Percentiles rank a stretch among this genome's conserved stretches.
Conservation (phyloP, 2,797 vertebrate genomes). For the Apogon hyalosoma region DNA sequence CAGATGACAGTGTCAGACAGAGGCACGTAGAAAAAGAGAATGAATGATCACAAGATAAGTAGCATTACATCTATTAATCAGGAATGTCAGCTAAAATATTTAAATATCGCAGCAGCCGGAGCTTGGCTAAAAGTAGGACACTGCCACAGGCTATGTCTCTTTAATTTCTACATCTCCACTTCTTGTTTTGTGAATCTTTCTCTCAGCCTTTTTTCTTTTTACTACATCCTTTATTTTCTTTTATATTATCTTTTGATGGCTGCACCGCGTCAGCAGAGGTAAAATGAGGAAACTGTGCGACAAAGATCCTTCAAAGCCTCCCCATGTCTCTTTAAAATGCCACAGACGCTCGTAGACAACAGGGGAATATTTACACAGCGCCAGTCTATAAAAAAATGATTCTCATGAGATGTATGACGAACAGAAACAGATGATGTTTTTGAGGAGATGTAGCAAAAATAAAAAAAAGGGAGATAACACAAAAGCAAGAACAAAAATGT, state of each 20-base stretch:
- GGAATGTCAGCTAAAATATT: slow-evolving; percentile 74
- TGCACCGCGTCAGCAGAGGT: slow-evolving; percentile 1
- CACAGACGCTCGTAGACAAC: too few relatives aligned
- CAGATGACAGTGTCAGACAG: slow-evolving; percentile 53
- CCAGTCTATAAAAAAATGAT: too few relatives aligned
- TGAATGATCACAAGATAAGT: slow-evolving; percentile 76
- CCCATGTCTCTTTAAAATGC: too few relatives aligned
- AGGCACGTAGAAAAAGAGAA: slow-evolving; percentile 49
- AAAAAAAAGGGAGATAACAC: too few relatives aligned
- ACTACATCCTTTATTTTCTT: background rate
- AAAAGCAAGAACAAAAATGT: too few relatives aligned
- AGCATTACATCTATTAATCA: slow-evolving; percentile 69
- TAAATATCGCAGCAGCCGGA: slow-evolving; percentile 55
- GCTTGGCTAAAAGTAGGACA: slow-evolving; percentile 66
- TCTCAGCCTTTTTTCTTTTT: background rate
- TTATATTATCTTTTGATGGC: too few relatives aligned
- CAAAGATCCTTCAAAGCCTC: background rate
- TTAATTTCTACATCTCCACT: background rate
- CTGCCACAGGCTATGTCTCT: slow-evolving; percentile 39
- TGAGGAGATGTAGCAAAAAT: too few relatives aligned
- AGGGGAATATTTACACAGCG: too few relatives aligned
- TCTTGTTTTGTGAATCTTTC: background rate
- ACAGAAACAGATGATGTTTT: too few relatives aligned
- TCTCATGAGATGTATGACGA: too few relatives aligned
- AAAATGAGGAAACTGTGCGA: background rate